phyloP scores from a whole-genome alignment of 2,888 invertebrate species.

The Philereme vetulata region DNA sequence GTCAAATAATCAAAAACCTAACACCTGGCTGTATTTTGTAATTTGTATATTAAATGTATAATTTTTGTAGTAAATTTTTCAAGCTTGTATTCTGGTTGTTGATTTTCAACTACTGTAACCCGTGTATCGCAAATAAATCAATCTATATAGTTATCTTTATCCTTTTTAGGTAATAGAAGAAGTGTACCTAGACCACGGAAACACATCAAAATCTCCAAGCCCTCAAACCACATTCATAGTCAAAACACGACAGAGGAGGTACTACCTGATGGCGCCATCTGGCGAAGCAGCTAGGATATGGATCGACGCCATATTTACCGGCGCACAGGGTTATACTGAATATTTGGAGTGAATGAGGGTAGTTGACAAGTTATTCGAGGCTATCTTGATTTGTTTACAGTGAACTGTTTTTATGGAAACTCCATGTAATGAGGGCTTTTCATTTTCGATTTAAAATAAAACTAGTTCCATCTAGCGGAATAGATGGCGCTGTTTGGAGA shows the following conservation, averaged over 20 bases:
- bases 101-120: no score
- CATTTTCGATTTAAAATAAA: no score
- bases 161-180: slow-evolving; percentile 93
- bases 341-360: slow-evolving; percentile 57
- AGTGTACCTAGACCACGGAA: slow-evolving; percentile 97
- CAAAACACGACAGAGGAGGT: slow-evolving; percentile 94
- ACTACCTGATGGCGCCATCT: slow-evolving; percentile 96
- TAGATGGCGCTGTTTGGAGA: no score
- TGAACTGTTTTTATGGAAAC: not conserved
- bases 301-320: slow-evolving; percentile 97
- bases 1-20: no score
- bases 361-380: not conserved
- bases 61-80: no score
- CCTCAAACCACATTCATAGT: slow-evolving; percentile 97
- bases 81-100: no score
- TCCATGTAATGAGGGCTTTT: no score
- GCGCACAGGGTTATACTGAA: slow-evolving; percentile 92
- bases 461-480: no score
- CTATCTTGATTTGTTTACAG: not conserved
- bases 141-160: no score
- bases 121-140: no score
- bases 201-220: slow-evolving; percentile 95
- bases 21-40: no score
- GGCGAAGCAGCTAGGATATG: slow-evolving; percentile 97
- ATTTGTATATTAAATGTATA: no score